A percentile compares a stretch with the other conserved stretches of the same genome.
These are phyloP conservation scores for Amphimedon queenslandica DNA, from an alignment of 37 sponge, comb jelly and placozoan genomes.

Conservation along the genomic window DNA sequence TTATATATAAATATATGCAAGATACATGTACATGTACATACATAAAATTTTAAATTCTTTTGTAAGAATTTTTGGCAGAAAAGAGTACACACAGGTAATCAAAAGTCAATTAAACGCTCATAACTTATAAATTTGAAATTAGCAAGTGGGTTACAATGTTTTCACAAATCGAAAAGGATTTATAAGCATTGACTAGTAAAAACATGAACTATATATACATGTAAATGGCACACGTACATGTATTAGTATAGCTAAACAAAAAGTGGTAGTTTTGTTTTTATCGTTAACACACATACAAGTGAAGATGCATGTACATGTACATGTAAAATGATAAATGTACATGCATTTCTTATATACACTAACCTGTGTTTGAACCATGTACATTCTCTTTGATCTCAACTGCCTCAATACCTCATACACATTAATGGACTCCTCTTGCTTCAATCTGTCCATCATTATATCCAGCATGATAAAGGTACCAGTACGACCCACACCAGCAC, in stretches of 20 bases:
- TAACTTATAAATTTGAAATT: too few relatives aligned
- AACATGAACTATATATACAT: too few relatives aligned
- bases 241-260: neutral
- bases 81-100: too few relatives aligned
- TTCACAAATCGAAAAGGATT: too few relatives aligned
- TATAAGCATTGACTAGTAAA: too few relatives aligned
- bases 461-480: slow-evolving; percentile 73
- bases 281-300: slow-evolving; percentile 1
- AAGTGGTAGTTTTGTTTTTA: neutral
- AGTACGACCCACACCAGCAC: slow-evolving; percentile 76
- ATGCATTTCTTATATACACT: too few relatives aligned
- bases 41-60: neutral
- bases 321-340: too few relatives aligned
- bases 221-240: too few relatives aligned
- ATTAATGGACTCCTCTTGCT: slow-evolving; percentile 32
- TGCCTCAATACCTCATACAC: slow-evolving; percentile 40
- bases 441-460: slow-evolving; percentile 53
- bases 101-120: too few relatives aligned
- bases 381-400: slow-evolving; percentile 36
- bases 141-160: too few relatives aligned
- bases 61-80: too few relatives aligned
- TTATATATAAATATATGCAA: neutral
- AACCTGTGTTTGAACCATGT: slow-evolving; percentile 76
- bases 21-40: neutral
- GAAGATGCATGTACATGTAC: neutral